Evolutionary conservation across 2,113 vertebrate genomes (phyloP).

Genomic region (Lophura nycthemera): DNA sequence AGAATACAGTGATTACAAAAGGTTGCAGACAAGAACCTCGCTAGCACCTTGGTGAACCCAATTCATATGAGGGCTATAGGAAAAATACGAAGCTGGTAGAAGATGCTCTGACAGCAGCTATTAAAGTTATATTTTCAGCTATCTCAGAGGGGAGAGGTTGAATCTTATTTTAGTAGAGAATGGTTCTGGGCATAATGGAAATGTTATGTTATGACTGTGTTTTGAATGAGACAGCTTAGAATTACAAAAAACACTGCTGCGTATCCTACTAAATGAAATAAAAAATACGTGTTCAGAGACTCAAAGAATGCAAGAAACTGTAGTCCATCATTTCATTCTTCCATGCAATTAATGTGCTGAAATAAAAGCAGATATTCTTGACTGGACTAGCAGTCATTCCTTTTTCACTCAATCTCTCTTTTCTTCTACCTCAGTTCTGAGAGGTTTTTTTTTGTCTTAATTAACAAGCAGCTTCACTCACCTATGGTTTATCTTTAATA

Average conservation of each 20-base stretch:
- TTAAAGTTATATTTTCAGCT: constrained; percentile 23
- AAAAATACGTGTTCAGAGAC: neutral
- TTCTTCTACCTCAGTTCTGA: neutral
- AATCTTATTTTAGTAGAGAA: constrained; percentile 10
- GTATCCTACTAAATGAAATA: constrained; percentile 23
- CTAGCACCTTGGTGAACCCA: neutral
- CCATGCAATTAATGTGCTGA: constrained; percentile 5
- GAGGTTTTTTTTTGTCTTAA: neutral
- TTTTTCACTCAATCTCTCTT: constrained; percentile 2
- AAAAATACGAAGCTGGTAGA: constrained; percentile 2
- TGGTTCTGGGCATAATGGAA: constrained; percentile 25
- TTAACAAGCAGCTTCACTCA: constrained; percentile 1
- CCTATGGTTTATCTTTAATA: neutral
- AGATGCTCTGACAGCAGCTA: neutral
- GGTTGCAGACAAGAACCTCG: neutral
- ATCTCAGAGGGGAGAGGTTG: neutral
- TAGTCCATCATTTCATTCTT: neutral
- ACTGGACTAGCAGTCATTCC: neutral
- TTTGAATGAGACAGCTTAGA: constrained; percentile 31
- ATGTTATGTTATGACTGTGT: constrained; percentile 8
- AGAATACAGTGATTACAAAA: neutral
- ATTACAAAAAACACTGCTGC: neutral
- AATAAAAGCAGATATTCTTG: constrained; percentile 8
- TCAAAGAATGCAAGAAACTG: neutral
- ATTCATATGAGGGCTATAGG: neutral